Conservation (phyloP, 2,888 invertebrate genomes). For the Zygogramma bicolorata region DNA sequence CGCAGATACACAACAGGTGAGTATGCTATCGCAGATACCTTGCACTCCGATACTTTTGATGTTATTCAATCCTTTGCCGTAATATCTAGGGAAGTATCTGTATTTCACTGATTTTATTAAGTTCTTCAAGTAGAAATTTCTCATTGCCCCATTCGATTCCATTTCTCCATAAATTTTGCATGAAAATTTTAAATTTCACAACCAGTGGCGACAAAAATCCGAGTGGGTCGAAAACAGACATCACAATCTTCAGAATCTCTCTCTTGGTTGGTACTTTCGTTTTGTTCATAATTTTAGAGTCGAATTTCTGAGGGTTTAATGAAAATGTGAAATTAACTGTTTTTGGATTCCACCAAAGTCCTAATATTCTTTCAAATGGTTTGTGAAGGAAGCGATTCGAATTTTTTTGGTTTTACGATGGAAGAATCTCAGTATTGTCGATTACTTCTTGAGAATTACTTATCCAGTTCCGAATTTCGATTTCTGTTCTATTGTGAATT, state of each 20-base stretch:
- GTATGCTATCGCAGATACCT: no score
- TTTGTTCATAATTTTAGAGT: background rate
- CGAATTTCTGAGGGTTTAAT: background rate
- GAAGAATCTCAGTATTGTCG: background rate
- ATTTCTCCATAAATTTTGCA: background rate
- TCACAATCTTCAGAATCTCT: background rate
- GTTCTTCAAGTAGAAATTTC: no score
- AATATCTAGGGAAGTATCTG: background rate
- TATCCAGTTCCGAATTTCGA: slow-evolving; percentile 6
- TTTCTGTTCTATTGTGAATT: background rate
- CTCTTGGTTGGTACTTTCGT: background rate
- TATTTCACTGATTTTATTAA: background rate
- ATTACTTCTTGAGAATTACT: slow-evolving; percentile 1
- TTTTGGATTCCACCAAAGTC: slow-evolving; percentile 4
- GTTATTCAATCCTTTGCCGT: background rate
- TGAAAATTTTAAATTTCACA: background rate
- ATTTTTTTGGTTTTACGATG: background rate
- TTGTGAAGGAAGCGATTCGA: background rate
- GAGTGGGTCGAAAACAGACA: slow-evolving; percentile 1
- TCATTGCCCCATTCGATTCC: background rate
- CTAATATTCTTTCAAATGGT: slow-evolving; percentile 5
- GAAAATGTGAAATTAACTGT: background rate
- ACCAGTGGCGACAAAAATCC: background rate
- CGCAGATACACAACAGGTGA: no score
- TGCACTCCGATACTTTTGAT: no score